Base-by-base conservation (phyloP, 2,888 invertebrate genomes). In the Geophilus truncorum region DNA sequence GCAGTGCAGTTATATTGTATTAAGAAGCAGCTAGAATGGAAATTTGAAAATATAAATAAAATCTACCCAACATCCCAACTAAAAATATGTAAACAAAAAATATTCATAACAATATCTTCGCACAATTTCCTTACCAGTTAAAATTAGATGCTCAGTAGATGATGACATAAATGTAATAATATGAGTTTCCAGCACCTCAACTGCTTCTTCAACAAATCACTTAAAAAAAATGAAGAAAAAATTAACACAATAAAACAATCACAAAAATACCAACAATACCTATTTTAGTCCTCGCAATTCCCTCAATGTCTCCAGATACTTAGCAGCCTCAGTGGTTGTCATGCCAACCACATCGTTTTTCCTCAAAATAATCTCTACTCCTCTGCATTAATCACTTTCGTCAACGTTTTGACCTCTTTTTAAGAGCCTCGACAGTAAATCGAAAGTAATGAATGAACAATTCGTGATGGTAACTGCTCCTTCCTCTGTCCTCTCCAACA, bases 181-280 rank as follows among this genome's bases (percentile, higher is more conserved):
- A 83, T 89, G 96, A 0, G 93, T 90, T 86, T 96, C 96, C 40
- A 95, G 87, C 0, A 95, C 93, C 88, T 96, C 95, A 0, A 94
- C 95, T 0, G 95, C 95, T 88, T 96, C 96, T 86, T 96, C 96
- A 0, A 96, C 92, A 18, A n/a, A 90, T 86, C 3, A 89, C 85
- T 83, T 40, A 4, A 79, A 70, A 45, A 6, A 32, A n/a, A n/a
- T n/a, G n/a, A n/a, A n/a, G n/a, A n/a, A n/a, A n/a, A n/a, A n/a
- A n/a, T n/a, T n/a, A n/a, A n/a, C n/a, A n/a, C n/a, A n/a, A n/a
- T n/a, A n/a, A n/a, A n/a, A n/a, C n/a, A n/a, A n/a, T n/a, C n/a
- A n/a, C n/a, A n/a, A n/a, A n/a, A n/a, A n/a, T n/a, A n/a, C n/a
- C n/a, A n/a, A n/a, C n/a, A n/a, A 85, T 86, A 91, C 91, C 90